Percentiles rank a stretch among this genome's conserved stretches.
These are phyloP conservation scores for Athetis lepigone DNA, from an alignment of 2,888 invertebrate genomes.

Conservation along the genomic window DNA sequence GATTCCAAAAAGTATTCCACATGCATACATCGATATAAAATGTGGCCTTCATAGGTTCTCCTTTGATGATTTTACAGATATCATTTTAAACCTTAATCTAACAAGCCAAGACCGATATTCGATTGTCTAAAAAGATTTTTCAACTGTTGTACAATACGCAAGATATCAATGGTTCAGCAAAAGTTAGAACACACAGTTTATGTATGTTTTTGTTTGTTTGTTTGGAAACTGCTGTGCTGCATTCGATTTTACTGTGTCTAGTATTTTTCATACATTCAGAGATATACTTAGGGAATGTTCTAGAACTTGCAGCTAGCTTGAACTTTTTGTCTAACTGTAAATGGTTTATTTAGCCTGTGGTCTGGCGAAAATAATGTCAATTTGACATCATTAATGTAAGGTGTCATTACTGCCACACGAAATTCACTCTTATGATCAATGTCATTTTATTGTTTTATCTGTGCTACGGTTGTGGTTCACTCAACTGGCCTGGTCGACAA, in stretches of 20 bases:
- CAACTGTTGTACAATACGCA: slow-evolving; percentile 39
- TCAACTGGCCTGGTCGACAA: too few species aligned
- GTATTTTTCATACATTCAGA: too few species aligned
- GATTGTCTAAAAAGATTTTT: not conserved
- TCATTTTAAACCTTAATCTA: not conserved
- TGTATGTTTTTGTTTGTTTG: slow-evolving; percentile 34
- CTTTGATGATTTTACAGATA: not conserved
- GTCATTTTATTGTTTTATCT: too few species aligned
- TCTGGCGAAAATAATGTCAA: too few species aligned
- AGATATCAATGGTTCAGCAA: slow-evolving; percentile 52
- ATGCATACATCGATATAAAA: slow-evolving; percentile 25
- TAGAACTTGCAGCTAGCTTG: too few species aligned
- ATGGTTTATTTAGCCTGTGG: too few species aligned
- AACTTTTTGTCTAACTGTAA: too few species aligned
- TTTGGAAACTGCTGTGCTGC: slow-evolving; percentile 2
- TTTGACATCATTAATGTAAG: too few species aligned
- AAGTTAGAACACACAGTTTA: slow-evolving; percentile 44
- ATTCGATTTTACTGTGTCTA: not conserved
- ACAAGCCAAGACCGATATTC: not conserved
- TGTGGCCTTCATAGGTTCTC: not conserved
- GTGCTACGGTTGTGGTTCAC: too few species aligned
- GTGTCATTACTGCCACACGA: too few species aligned
- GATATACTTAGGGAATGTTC: not conserved
- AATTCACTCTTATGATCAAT: too few species aligned
- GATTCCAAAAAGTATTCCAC: slow-evolving; percentile 15